Evolutionary conservation across 2,888 invertebrate species (phyloP), one percentile per base, ranked within the genome.

Genomic region (Venustoraphidia nigricollis): DNA sequence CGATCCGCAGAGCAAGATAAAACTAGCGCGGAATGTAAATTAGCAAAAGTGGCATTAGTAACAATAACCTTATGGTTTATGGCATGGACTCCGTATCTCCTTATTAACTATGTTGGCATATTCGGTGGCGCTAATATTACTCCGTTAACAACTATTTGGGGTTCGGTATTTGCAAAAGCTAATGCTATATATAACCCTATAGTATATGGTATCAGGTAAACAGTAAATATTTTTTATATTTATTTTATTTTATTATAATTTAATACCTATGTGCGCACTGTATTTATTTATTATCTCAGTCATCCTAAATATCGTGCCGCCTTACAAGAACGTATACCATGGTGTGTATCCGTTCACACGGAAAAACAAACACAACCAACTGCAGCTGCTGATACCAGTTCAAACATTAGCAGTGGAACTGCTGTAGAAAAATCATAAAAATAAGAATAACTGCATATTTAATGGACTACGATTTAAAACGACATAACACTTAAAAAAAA

Each of bases 161-260:
- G 88, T 46, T 88, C 92, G 36, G 76, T 92, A 57, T 91, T 93
- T 64, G 92, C 92, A 50, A 94, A 94, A 69, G 86, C 90, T 53
- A 90, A 88, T 59, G 87, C 89, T 53, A 84, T 86, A 52, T 90
- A 90, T 72, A 91, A 91, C 67, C 90, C 90, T 27, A 87, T 90
- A 63, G 89, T 91, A 54, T 91, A 91, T 63, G 90, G 87, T 57
- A 89, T 90, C 67, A 89, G 87, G 86, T 86, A 59, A 62, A 57
- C 47, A 27, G 27, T 3, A 17, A 34, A 41, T 41, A 38, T 13
- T 17, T 40, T 9, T 38, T 8, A 17, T 3, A 17, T 44, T n/a
- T 27, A n/a, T 8, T 45, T 13, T 27, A 27, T 27, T 27, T 27
- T 27, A 27, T 27, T 6, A 17, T 17, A 17, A 17, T 27, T 27